These are phyloP conservation scores for Cossypha niveicapilla DNA, from an alignment of 2,797 vertebrate species.

Conservation along the genomic window DNA sequence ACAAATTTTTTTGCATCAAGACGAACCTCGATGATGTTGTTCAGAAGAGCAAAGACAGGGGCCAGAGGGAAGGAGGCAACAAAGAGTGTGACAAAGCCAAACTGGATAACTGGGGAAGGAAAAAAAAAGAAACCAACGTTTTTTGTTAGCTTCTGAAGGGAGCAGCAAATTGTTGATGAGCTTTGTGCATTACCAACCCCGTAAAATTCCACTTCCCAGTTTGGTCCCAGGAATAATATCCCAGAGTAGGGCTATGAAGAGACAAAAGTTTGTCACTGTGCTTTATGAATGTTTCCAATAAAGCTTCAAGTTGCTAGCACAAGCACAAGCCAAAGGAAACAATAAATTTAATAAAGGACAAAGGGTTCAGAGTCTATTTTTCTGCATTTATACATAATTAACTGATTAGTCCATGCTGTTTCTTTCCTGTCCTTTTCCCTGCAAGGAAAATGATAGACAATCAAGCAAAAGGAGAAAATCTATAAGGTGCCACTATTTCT, in stretches of 20 bases:
- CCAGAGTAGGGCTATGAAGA: not conserved
- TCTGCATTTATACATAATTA: not conserved
- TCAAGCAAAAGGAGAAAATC: not conserved
- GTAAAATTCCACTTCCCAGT: not conserved
- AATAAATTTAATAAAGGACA: not conserved
- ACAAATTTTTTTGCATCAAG: constrained; percentile 95
- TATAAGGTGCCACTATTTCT: not conserved
- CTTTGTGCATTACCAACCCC: not conserved
- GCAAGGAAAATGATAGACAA: not conserved
- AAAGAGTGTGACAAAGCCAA: constrained; percentile 94
- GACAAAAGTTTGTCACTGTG: not conserved
- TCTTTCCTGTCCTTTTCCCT: not conserved
- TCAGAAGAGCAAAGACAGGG: constrained; percentile 91
- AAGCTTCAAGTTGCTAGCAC: not conserved
- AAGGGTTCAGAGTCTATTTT: not conserved
- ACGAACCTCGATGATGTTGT: constrained; percentile 95
- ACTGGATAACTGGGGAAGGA: constrained; percentile 86
- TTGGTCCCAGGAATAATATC: not conserved
- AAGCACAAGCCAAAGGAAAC: not conserved
- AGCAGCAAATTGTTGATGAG: not conserved
- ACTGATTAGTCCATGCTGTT: not conserved
- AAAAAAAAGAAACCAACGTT: not conserved
- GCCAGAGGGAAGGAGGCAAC: constrained; percentile 96
- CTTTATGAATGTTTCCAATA: not conserved
- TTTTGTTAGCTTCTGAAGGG: not conserved